A percentile compares a stretch with the other conserved stretches of the same genome.
These are phyloP conservation scores for Halictus rubicundus DNA, from an alignment of 1,140 invertebrate species.

Conservation along the genomic window DNA sequence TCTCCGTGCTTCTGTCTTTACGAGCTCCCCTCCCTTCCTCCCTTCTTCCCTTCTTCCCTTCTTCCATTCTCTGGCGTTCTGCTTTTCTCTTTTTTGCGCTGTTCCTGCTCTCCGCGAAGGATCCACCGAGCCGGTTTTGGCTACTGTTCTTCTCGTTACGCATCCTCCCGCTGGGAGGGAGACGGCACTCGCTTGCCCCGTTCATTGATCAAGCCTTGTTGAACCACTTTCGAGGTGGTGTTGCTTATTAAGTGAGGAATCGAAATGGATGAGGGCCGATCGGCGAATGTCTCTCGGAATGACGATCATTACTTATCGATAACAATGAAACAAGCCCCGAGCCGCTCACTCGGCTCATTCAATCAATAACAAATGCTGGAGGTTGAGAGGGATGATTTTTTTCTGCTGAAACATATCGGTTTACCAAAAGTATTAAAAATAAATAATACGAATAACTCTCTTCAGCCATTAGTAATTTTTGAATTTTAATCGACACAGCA, in stretches of 20 bases:
- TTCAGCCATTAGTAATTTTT: no score
- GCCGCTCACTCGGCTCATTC: no score
- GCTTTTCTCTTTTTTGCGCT: neutral
- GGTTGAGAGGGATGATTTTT: no score
- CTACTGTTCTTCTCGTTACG: constrained; percentile 23
- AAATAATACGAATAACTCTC: no score
- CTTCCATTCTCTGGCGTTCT: neutral
- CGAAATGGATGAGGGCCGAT: neutral
- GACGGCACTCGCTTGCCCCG: neutral
- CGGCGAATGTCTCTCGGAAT: neutral
- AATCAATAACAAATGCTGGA: no score
- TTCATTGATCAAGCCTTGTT: neutral
- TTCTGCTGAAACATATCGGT: no score
- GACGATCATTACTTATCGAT: neutral
- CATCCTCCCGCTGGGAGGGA: neutral
- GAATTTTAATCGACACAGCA: no score
- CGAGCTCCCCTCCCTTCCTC: neutral
- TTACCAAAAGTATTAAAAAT: no score
- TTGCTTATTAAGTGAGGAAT: neutral
- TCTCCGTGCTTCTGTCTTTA: neutral
- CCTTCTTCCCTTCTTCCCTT: neutral
- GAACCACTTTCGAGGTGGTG: neutral
- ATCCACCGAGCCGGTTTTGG: constrained; percentile 22
- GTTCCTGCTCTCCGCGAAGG: neutral
- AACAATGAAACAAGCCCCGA: neutral